Evolutionary conservation across 2,888 invertebrate genomes (phyloP).

Genomic region (Drosophila lutescens): DNA sequence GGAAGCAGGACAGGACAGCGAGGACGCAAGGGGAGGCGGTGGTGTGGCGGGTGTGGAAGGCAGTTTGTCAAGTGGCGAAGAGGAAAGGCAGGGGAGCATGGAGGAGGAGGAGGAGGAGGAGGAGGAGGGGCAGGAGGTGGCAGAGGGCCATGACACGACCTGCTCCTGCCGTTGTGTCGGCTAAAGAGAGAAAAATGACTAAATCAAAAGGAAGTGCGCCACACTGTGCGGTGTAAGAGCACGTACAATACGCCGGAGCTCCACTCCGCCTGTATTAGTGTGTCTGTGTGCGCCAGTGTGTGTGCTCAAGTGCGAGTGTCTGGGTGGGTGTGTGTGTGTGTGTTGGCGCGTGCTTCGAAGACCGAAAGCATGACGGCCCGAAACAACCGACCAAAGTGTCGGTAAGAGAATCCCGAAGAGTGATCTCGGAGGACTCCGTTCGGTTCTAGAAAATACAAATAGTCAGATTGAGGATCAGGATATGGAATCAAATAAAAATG

Average conservation of each 20-base stretch:
- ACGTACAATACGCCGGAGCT: slow-evolving; percentile 65
- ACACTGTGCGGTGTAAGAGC: slow-evolving; percentile 72
- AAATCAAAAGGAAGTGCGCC: slow-evolving; percentile 82
- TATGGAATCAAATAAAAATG: too few species aligned
- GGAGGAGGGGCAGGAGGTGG: background rate
- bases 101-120: background rate
- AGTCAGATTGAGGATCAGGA: too few species aligned
- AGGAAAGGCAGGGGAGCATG: background rate
- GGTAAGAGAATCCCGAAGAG: too few species aligned
- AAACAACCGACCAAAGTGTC: slow-evolving; percentile 39
- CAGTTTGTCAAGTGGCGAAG: slow-evolving; percentile 42
- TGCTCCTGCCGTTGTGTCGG: slow-evolving; percentile 58
- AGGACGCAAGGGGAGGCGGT: slow-evolving; percentile 12
- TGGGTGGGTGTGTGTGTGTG: slow-evolving; percentile 53
- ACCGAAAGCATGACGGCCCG: slow-evolving; percentile 62
- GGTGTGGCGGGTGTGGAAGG: slow-evolving; percentile 20
- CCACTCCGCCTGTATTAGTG: slow-evolving; percentile 21
- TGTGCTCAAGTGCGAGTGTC: slow-evolving; percentile 39
- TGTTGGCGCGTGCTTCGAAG: slow-evolving; percentile 76
- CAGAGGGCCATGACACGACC: slow-evolving; percentile 47
- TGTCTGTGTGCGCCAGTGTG: slow-evolving; percentile 18
- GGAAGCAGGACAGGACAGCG: slow-evolving; percentile 38
- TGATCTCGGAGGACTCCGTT: background rate
- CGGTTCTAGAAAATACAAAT: too few species aligned
- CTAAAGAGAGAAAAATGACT: slow-evolving; percentile 82